Evolutionary conservation across 2,113 vertebrate species (phyloP).

Genomic region (Quiscalus mexicanus): DNA sequence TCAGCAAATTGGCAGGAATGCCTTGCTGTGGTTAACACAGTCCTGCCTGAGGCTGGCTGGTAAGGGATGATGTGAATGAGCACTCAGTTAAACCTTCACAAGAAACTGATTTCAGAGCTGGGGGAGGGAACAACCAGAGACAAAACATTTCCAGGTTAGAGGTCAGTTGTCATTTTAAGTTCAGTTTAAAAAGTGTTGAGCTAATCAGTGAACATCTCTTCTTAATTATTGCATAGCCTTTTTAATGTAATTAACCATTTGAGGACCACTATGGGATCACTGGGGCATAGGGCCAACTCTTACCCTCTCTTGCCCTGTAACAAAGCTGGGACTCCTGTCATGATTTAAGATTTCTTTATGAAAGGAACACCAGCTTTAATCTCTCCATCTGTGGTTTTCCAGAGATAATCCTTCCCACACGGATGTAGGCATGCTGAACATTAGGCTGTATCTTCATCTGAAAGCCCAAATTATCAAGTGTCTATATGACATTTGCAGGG

Average conservation of each 20-base stretch:
- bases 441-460: not conserved
- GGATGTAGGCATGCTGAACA: not conserved
- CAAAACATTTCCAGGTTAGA: not conserved
- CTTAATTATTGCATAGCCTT: not conserved
- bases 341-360: not conserved
- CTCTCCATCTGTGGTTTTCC: conserved; percentile 33
- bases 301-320: not conserved
- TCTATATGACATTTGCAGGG: not conserved
- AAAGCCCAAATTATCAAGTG: conserved; percentile 8
- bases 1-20: not conserved
- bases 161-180: not conserved
- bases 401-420: conserved; percentile 40
- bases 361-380: conserved; percentile 12
- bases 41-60: not conserved
- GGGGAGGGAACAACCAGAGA: not conserved
- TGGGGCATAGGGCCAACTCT: not conserved
- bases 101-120: not conserved
- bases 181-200: not conserved
- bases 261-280: not conserved
- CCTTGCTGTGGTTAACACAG: not conserved
- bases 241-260: not conserved
- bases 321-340: not conserved
- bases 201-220: not conserved
- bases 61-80: not conserved
- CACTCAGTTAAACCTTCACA: not conserved